phyloP scores from a whole-genome alignment of 2,797 vertebrate species.

The Premnoplex brunnescens region DNA sequence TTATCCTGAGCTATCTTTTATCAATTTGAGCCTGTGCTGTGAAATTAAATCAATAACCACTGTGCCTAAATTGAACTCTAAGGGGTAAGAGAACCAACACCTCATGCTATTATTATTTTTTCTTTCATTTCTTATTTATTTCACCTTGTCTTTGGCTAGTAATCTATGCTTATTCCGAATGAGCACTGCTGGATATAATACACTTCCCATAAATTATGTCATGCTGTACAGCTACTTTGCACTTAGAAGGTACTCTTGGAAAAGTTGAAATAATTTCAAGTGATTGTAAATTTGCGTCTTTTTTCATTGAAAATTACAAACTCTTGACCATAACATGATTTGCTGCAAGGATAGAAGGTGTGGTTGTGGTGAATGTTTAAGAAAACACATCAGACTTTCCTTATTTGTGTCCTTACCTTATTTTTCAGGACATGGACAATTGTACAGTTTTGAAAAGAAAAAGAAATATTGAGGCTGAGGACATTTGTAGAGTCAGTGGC shows the following conservation, averaged over 20 bases:
- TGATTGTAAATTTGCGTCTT: neutral
- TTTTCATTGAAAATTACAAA: neutral
- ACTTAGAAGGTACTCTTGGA: neutral
- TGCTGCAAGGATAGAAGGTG: neutral
- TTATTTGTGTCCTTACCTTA: neutral
- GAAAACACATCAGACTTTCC: neutral
- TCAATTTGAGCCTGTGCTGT: neutral
- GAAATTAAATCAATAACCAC: constrained; percentile 24
- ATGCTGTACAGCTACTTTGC: neutral
- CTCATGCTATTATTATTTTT: neutral
- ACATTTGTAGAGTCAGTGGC: neutral
- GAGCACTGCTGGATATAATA: neutral
- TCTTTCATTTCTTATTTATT: constrained; percentile 3
- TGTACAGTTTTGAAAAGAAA: neutral
- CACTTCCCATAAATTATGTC: neutral
- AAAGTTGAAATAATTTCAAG: neutral
- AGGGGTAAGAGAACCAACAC: neutral
- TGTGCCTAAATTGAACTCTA: constrained; percentile 2
- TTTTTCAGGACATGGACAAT: neutral
- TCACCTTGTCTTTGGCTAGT: neutral
- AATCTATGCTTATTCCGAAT: neutral
- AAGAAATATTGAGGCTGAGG: neutral
- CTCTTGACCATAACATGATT: fast-evolving
- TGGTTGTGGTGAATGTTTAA: neutral
- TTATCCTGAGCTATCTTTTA: neutral